phyloP scores from a whole-genome alignment of 2,113 vertebrate genomes.

The Prinia subflava region DNA sequence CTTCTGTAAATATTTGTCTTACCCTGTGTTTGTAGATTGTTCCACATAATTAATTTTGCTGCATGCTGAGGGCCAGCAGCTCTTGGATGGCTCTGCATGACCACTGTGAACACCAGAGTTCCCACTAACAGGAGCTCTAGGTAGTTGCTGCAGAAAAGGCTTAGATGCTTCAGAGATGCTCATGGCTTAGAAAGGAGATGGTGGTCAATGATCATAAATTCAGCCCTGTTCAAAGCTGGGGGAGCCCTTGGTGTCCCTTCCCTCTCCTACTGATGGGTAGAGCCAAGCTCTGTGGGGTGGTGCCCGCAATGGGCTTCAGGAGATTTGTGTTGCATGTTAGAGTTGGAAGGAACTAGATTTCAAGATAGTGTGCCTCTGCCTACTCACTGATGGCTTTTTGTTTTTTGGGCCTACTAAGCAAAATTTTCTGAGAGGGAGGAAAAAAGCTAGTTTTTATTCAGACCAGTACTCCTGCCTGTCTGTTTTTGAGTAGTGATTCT shows the following conservation, averaged over 20 bases:
- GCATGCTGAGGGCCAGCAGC: neutral
- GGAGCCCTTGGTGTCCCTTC: neutral
- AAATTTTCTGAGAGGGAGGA: neutral
- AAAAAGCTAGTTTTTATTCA: slow-evolving; percentile 29
- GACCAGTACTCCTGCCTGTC: neutral
- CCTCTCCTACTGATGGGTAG: neutral
- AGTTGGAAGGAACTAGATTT: neutral
- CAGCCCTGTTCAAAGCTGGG: neutral
- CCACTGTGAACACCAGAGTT: neutral
- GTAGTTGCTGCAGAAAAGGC: neutral
- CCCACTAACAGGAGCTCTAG: neutral
- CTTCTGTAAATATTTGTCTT: neutral
- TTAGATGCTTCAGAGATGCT: neutral
- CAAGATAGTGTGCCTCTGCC: neutral
- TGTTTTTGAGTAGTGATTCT: neutral
- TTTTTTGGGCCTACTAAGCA: neutral
- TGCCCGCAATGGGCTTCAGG: neutral
- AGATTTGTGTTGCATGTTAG: neutral
- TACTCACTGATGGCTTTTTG: neutral
- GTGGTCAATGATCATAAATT: neutral
- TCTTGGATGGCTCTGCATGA: neutral
- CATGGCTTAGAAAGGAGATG: neutral
- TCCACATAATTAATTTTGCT: neutral
- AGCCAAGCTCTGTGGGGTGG: neutral
- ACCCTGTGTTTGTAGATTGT: neutral